phyloP scores from a whole-genome alignment of 2,888 invertebrate species.

The Abrostola triplasia region DNA sequence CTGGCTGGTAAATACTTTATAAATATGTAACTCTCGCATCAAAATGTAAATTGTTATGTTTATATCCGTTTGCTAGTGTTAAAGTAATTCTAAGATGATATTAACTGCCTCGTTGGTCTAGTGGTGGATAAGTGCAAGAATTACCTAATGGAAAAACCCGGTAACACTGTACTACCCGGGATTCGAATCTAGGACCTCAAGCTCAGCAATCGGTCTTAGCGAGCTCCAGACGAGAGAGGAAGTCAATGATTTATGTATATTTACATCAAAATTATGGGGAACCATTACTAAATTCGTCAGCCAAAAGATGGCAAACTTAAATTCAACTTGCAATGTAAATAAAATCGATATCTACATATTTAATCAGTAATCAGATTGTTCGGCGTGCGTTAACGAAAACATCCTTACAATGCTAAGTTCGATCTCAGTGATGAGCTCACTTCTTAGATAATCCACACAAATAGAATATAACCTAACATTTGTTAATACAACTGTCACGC shows the following conservation, averaged over 20 bases:
- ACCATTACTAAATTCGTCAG: background rate
- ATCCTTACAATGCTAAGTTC: slow-evolving; percentile 13
- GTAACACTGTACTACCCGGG: too few relatives aligned
- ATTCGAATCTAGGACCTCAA: too few relatives aligned
- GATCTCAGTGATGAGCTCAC: slow-evolving; percentile 47
- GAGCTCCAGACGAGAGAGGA: too few relatives aligned
- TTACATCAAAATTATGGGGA: too few relatives aligned
- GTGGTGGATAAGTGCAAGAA: too few relatives aligned
- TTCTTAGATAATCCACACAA: slow-evolving; percentile 63
- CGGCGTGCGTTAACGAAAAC: slow-evolving; percentile 21
- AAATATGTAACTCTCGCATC: slow-evolving; percentile 6
- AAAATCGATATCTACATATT: slow-evolving; percentile 18
- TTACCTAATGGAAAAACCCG: too few relatives aligned
- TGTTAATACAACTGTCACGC: slow-evolving; percentile 1
- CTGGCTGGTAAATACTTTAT: slow-evolving; percentile 13
- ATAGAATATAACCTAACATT: slow-evolving; percentile 54
- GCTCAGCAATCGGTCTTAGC: too few relatives aligned
- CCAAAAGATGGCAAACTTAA: background rate
- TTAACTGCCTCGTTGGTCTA: too few relatives aligned
- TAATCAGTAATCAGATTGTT: slow-evolving; percentile 19
- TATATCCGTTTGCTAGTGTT: slow-evolving; percentile 10
- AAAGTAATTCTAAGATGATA: background rate
- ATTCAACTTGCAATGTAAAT: slow-evolving; percentile 19
- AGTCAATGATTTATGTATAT: too few relatives aligned
- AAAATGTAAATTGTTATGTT: slow-evolving; percentile 6